These are phyloP conservation scores for Psilanteris sp. DNA, from an alignment of 1,140 invertebrate genomes.

Conservation along the genomic window DNA sequence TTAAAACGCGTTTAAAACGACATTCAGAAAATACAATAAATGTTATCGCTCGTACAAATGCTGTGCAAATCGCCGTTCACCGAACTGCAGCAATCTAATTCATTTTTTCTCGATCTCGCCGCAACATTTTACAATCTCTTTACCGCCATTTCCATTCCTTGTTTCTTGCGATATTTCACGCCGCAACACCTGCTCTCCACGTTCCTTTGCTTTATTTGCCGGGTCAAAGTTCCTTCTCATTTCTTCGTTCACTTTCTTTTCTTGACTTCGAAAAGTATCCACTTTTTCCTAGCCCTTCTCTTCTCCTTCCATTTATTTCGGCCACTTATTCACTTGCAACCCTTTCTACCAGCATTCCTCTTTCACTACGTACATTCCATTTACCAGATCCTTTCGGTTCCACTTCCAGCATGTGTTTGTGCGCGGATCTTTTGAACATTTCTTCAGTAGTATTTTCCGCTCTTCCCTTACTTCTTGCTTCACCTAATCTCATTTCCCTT, in stretches of 20 bases:
- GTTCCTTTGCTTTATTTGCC: slow-evolving; percentile 10
- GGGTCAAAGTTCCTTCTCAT: slow-evolving; percentile 4
- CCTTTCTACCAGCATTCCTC: not conserved
- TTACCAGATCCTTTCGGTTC: slow-evolving; percentile 13
- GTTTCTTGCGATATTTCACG: slow-evolving; percentile 36
- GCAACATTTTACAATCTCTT: slow-evolving; percentile 29
- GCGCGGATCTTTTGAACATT: slow-evolving; percentile 4
- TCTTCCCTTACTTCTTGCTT: slow-evolving; percentile 11
- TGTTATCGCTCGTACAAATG: slow-evolving; percentile 5
- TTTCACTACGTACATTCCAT: slow-evolving; percentile 16
- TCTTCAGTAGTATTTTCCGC: not conserved
- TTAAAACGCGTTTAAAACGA: no score
- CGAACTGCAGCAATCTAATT: slow-evolving; percentile 14
- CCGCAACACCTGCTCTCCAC: slow-evolving; percentile 36
- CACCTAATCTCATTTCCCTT: slow-evolving; percentile 27
- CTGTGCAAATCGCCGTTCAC: not conserved
- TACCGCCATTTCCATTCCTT: slow-evolving; percentile 25
- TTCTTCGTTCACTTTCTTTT: slow-evolving; percentile 8
- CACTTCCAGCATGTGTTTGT: slow-evolving; percentile 2
- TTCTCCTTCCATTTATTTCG: slow-evolving; percentile 11
- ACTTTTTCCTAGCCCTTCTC: slow-evolving; percentile 2
- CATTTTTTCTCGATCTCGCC: slow-evolving; percentile 20
- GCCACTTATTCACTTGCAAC: slow-evolving; percentile 19
- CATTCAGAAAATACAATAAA: slow-evolving; percentile 3
- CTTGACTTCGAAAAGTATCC: not conserved